Evolutionary conservation across 2,113 vertebrate genomes (phyloP).

Genomic region (Puffinus mauretanicus): DNA sequence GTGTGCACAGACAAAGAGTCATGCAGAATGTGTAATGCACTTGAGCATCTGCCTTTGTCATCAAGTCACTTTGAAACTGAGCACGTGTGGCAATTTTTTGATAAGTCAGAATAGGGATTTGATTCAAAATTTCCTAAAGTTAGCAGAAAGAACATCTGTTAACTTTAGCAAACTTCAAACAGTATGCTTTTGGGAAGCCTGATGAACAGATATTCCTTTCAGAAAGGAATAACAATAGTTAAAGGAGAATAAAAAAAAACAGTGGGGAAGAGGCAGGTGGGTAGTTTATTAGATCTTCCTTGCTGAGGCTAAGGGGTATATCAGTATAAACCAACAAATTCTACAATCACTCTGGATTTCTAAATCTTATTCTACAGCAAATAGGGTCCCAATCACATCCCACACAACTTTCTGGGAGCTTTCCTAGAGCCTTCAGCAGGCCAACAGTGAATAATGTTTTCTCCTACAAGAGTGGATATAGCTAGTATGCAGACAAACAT

Average conservation of each 20-base stretch:
- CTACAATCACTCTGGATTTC: neutral
- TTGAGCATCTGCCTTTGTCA: neutral
- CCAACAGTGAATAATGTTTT: neutral
- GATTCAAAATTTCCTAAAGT: neutral
- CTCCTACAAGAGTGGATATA: neutral
- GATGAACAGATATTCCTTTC: neutral
- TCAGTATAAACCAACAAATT: neutral
- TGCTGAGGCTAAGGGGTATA: neutral
- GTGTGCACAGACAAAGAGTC: neutral
- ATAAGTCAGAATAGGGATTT: neutral
- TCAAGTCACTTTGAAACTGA: neutral
- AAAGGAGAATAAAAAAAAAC: neutral
- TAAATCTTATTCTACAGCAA: neutral
- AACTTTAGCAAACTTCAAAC: neutral
- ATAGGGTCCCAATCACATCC: neutral
- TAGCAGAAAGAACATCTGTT: neutral
- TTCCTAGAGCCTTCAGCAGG: neutral
- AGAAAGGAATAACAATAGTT: neutral
- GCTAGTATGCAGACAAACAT: neutral
- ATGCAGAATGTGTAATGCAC: neutral
- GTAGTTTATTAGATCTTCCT: neutral
- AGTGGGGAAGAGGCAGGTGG: neutral
- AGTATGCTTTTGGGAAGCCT: neutral
- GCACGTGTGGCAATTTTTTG: neutral
- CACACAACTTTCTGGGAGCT: neutral